Conservation (phyloP, 2,888 invertebrate genomes). For the Blastobasis adustella region DNA sequence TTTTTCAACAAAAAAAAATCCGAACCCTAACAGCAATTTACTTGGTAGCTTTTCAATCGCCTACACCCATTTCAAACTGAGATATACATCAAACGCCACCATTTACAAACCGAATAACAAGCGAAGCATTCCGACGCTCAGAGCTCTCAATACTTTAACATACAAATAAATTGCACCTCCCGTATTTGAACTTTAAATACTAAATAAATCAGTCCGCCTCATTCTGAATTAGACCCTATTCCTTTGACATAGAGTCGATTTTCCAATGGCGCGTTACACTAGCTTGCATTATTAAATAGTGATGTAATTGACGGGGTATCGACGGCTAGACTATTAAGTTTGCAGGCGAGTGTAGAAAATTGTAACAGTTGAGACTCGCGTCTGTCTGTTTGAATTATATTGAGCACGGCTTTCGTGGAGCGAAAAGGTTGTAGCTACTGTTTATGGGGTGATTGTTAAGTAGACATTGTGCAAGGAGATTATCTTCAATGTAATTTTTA, state of each 20-base stretch:
- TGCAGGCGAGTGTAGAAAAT: constrained; percentile 11
- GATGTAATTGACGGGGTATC: constrained; percentile 13
- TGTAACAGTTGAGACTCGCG: constrained; percentile 8
- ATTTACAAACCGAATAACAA: too few species aligned
- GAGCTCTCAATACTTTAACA: neutral
- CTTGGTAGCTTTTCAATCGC: too few species aligned
- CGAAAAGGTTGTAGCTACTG: too few species aligned
- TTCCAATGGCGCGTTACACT: neutral
- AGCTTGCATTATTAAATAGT: constrained; percentile 12
- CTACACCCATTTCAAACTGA: too few species aligned
- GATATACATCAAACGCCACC: too few species aligned
- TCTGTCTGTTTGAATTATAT: constrained; percentile 10
- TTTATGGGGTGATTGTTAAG: too few species aligned
- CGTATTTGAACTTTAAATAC: constrained; percentile 12
- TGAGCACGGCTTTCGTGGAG: constrained; percentile 1
- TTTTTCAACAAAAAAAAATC: too few species aligned
- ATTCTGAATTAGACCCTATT: neutral
- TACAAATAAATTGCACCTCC: constrained; percentile 14
- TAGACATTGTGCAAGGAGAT: too few species aligned
- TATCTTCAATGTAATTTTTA: too few species aligned
- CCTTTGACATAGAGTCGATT: neutral
- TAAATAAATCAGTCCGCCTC: neutral
- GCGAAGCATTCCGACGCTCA: neutral
- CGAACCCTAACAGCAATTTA: too few species aligned
- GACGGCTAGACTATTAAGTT: constrained; percentile 8